phyloP scores from a whole-genome alignment of 2,113 vertebrate species.

The Thalassarche chlororhynchos region DNA sequence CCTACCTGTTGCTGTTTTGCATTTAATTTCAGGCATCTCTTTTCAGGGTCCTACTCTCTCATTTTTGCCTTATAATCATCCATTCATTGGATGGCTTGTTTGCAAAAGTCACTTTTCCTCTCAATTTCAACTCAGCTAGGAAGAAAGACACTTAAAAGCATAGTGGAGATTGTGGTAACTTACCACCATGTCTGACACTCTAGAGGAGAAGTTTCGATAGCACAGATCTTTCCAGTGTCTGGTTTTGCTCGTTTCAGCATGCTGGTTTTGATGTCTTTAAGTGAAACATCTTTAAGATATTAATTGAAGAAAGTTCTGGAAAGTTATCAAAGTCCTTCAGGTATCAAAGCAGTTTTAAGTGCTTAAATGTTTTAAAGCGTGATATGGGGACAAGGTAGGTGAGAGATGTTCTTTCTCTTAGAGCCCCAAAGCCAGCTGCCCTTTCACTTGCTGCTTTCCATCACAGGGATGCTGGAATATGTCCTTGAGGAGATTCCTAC shows the following conservation, averaged over 20 bases:
- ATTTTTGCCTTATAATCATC: not conserved
- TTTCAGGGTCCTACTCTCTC: not conserved
- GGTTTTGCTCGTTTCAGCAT: not conserved
- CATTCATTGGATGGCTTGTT: not conserved
- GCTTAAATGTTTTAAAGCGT: not conserved
- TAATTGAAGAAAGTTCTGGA: not conserved
- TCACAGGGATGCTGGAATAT: not conserved
- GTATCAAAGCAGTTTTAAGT: not conserved
- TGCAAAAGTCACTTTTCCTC: not conserved
- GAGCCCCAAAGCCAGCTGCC: not conserved
- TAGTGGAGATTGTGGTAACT: not conserved
- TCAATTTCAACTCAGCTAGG: not conserved
- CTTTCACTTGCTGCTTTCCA: not conserved
- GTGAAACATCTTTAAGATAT: not conserved
- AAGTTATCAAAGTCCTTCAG: not conserved
- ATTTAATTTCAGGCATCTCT: not conserved
- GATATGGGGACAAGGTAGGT: too few species aligned
- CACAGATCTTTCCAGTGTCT: too few species aligned
- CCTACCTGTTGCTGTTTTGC: not conserved
- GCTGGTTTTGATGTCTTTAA: not conserved
- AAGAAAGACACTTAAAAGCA: not conserved
- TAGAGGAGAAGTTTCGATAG: not conserved
- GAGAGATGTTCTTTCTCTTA: not conserved
- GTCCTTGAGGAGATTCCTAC: not conserved
- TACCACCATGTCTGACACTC: rapidly evolving